These are phyloP conservation scores for Sebastiscus albofasciatus DNA, from an alignment of 2,797 vertebrate species.

Conservation along the genomic window DNA sequence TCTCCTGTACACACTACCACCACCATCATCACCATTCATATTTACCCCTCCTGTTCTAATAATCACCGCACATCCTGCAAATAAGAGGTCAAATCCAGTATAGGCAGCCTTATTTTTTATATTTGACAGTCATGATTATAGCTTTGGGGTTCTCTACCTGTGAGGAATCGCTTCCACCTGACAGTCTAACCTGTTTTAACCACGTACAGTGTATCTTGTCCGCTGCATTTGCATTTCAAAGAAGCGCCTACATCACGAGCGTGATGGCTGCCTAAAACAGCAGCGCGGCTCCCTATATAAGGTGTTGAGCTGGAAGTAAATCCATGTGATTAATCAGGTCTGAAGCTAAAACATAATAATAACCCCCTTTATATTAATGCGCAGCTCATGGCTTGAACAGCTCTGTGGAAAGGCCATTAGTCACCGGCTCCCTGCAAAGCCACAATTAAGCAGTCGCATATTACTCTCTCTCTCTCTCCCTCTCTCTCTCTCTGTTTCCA, in stretches of 20 bases:
- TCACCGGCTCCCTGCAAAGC: constrained; percentile 80
- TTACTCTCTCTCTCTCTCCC: constrained; percentile 66
- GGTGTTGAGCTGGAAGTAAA: constrained; percentile 76
- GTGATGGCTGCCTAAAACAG: constrained; percentile 67
- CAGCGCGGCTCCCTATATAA: constrained; percentile 57
- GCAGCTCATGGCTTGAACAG: constrained; percentile 80
- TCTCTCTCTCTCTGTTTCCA: constrained; percentile 52
- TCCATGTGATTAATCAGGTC: constrained; percentile 82
- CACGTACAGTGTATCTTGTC: constrained; percentile 49
- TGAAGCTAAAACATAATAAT: constrained; percentile 86
- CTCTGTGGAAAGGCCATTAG: constrained; percentile 80
- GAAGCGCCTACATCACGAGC: constrained; percentile 55
- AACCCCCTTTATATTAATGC: constrained; percentile 85
- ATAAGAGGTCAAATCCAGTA: constrained; percentile 34
- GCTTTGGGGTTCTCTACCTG: constrained; percentile 25
- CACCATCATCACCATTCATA: constrained; percentile 17
- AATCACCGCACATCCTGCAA: constrained; percentile 18
- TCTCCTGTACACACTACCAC: not conserved
- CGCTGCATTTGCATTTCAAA: constrained; percentile 72
- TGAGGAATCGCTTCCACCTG: constrained; percentile 39
- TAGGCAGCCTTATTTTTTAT: constrained; percentile 23
- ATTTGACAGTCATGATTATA: constrained; percentile 52
- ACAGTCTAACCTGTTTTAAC: constrained; percentile 51
- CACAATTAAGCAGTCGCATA: constrained; percentile 82
- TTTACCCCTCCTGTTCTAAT: constrained; percentile 8